Conservation (phyloP, 2,797 vertebrate genomes). For the Enteromius radiatus region DNA sequence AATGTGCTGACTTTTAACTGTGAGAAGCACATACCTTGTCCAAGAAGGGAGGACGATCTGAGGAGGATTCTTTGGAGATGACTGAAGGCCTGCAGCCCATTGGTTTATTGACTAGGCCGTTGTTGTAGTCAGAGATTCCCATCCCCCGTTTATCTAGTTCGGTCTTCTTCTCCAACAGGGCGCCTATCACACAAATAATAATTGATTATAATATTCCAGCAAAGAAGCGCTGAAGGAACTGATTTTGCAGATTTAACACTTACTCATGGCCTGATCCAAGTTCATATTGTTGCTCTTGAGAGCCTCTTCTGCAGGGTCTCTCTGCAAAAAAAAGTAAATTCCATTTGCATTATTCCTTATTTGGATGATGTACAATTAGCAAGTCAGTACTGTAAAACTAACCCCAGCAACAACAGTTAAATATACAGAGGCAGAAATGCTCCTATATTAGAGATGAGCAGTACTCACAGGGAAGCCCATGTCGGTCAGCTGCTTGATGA, state of each 20-base stretch:
- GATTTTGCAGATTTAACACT: conserved; percentile 66
- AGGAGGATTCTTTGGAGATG: conserved; percentile 98
- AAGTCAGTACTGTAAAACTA: not conserved
- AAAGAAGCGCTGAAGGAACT: not conserved
- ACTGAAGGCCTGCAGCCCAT: conserved; percentile 91
- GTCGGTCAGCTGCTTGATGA: conserved; percentile 98
- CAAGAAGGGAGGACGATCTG: conserved; percentile 90
- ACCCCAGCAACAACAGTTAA: not conserved
- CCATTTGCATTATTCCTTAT: not conserved
- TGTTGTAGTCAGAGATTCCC: conserved; percentile 95
- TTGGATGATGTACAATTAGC: not conserved
- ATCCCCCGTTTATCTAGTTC: conserved; percentile 97
- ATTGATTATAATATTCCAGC: not conserved
- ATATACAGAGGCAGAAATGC: not conserved
- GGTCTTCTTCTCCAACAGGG: conserved; percentile 98
- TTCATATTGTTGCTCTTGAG: conserved; percentile 99
- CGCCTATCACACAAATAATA: conserved; percentile 74
- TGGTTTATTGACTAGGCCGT: conserved; percentile 90
- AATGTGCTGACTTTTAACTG: not conserved
- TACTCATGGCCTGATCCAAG: conserved; percentile 99
- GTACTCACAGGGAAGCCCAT: conserved; percentile 95
- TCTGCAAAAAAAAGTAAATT: conserved; percentile 75
- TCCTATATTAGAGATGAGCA: not conserved
- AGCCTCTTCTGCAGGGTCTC: conserved; percentile 98
- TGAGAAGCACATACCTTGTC: conserved; percentile 84